A percentile compares a stretch with the other conserved stretches of the same genome.
Evolutionary conservation across 2,797 vertebrate genomes (phyloP).

Genomic region (Corythornis leucogaster): DNA sequence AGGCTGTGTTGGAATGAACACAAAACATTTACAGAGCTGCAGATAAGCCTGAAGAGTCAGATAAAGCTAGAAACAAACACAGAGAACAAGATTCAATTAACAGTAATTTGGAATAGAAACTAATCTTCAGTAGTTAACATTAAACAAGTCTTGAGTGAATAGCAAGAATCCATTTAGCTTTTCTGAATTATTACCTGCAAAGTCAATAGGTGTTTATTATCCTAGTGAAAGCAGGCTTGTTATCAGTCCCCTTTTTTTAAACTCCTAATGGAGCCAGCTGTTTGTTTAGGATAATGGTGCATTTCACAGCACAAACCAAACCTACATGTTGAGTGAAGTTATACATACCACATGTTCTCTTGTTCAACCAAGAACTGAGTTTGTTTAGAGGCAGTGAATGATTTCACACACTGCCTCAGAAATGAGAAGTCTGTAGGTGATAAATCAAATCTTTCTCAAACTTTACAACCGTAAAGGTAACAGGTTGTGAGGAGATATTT

Average conservation of each 20-base stretch:
- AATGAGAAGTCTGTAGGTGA: background rate
- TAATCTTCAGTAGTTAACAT: constrained; percentile 50
- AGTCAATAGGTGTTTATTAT: constrained; percentile 66
- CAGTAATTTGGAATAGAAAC: constrained; percentile 50
- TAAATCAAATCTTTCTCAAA: background rate
- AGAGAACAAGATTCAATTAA: constrained; percentile 54
- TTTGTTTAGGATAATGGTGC: constrained; percentile 56
- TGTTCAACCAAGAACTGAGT: background rate
- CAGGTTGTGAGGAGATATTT: background rate
- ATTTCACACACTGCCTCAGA: background rate
- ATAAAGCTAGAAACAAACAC: constrained; percentile 56
- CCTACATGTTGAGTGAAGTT: background rate
- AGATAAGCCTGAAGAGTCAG: constrained; percentile 48
- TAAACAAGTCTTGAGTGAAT: constrained; percentile 44
- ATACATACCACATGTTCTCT: background rate
- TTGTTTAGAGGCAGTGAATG: background rate
- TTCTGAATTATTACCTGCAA: constrained; percentile 58
- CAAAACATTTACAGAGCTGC: constrained; percentile 32
- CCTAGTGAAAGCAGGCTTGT: background rate
- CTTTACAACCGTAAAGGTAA: background rate
- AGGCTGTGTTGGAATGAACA: background rate
- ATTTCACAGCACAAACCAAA: constrained; percentile 15
- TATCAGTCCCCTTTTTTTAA: constrained; percentile 35
- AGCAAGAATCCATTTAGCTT: constrained; percentile 50
- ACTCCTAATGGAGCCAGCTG: constrained; percentile 30